A percentile compares a stretch with the other conserved stretches of the same genome.
phyloP scores from a whole-genome alignment of 2,888 invertebrate genomes.

The Sminthurides aquaticus region DNA sequence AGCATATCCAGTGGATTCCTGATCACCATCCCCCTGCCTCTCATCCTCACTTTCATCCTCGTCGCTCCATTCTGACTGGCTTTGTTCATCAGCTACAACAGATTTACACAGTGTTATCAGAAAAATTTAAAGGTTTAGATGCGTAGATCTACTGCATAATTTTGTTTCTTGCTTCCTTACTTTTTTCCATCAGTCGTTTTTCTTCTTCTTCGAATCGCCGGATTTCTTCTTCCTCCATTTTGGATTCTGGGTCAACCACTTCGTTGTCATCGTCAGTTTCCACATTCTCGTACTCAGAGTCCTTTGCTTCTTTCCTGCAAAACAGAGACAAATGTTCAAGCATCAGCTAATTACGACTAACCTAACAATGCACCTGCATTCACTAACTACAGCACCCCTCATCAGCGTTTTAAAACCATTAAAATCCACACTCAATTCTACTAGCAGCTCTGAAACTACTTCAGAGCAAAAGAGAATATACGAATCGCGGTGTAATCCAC shows the following conservation, averaged over 20 bases:
- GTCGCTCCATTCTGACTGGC: conserved; percentile 76
- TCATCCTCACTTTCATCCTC: conserved; percentile 60
- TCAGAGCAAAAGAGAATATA: too few species aligned
- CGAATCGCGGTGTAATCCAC: too few species aligned
- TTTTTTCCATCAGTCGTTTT: conserved; percentile 43
- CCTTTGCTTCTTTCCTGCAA: conserved; percentile 43
- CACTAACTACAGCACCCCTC: too few species aligned
- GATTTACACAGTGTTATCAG: not conserved
- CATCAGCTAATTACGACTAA: too few species aligned
- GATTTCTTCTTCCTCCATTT: conserved; percentile 46
- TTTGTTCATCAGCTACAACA: conserved; percentile 46
- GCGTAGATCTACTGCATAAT: not conserved
- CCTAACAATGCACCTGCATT: too few species aligned
- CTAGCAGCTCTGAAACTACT: too few species aligned
- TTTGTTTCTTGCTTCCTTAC: conserved; percentile 15
- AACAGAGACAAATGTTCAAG: not conserved
- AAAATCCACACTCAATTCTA: too few species aligned
- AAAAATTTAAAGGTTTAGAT: not conserved
- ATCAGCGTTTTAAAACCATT: too few species aligned
- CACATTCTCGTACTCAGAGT: conserved; percentile 46
- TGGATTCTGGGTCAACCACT: conserved; percentile 36
- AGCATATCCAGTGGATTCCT: conserved; percentile 71
- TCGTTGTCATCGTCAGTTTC: conserved; percentile 44
- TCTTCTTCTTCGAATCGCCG: conserved; percentile 54
- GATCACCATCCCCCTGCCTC: conserved; percentile 55